Evolutionary conservation across 2,888 invertebrate species (phyloP), one percentile per base, ranked within the genome.

Genomic region (Philopedon plagiatum): DNA sequence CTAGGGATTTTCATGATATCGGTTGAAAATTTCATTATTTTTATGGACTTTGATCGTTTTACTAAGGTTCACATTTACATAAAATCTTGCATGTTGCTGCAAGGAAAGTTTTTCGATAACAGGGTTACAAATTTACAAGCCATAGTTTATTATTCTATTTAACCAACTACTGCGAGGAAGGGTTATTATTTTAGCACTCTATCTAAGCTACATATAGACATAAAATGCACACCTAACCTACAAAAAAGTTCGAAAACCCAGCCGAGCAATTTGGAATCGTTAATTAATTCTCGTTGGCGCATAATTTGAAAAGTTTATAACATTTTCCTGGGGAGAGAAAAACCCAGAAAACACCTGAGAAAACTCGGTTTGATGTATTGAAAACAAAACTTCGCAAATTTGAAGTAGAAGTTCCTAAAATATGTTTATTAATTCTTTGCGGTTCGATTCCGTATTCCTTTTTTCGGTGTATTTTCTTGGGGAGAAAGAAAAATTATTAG

Each of bases 241-340:
- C 62, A 62, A 51, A 63, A 62, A 49, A 29, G 46, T 29, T 7
- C 4, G 18, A 18, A 44, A 61, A 49, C 41, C 32, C 39, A 56
- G 44, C 26, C n/a, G 58, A 29, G 26, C 58, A 68, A 68, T 68
- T 61, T 46, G 63, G 63, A 56, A 69, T 63, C 63, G 46, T 19
- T 70, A 70, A 70, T 70, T 70, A 70, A 70, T 63, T 70, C 70
- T 64, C 51, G 70, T 64, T 58, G 49, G 58, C 63, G 63, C 64
- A 46, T 64, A 64, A 70, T 58, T 70, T 64, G 37, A 34, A 46
- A 70, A 70, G 60, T 71, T 71, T 61, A n/a, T 11, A 46, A 46
- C 21, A 11, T 46, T 46, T 21, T n/a, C 21, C 4, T 7, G 21
- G 46, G 39, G 13, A 39, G 39, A 58, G 44, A 23, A 41, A 65